Conservation (phyloP, 2,888 invertebrate species). For the Hypena proboscidalis region DNA sequence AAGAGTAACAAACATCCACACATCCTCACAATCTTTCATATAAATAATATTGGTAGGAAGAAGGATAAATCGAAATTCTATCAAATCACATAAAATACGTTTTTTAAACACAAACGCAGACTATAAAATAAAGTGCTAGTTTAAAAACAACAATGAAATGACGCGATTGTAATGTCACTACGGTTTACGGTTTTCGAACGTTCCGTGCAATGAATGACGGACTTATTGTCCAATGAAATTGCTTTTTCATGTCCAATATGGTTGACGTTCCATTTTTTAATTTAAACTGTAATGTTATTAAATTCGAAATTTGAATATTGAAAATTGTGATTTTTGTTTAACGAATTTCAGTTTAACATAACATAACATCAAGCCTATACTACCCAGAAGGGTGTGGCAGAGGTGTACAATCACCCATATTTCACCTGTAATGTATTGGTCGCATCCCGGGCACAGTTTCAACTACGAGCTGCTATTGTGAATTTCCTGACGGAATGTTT, state of each 20-base stretch:
- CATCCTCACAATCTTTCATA: too few species aligned
- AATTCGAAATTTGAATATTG: slow-evolving; percentile 21
- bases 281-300: slow-evolving; percentile 38
- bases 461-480: too few species aligned
- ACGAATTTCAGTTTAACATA: too few species aligned
- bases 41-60: too few species aligned
- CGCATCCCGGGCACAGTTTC: too few species aligned
- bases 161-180: slow-evolving; percentile 47
- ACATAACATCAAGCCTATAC: too few species aligned
- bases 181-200: slow-evolving; percentile 36
- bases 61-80: slow-evolving; percentile 11
- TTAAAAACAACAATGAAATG: slow-evolving; percentile 51
- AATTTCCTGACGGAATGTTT: too few species aligned
- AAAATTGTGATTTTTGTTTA: slow-evolving; percentile 8
- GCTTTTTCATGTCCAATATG: slow-evolving; percentile 61
- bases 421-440: too few species aligned
- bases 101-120: slow-evolving; percentile 19
- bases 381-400: too few species aligned
- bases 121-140: slow-evolving; percentile 37
- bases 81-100: slow-evolving; percentile 18
- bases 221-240: slow-evolving; percentile 61
- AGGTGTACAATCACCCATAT: too few species aligned
- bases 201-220: slow-evolving; percentile 43
- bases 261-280: slow-evolving; percentile 49
- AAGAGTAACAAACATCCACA: too few species aligned